Evolutionary conservation across 2,888 invertebrate genomes (phyloP).

Genomic region (Cryptops parisi): DNA sequence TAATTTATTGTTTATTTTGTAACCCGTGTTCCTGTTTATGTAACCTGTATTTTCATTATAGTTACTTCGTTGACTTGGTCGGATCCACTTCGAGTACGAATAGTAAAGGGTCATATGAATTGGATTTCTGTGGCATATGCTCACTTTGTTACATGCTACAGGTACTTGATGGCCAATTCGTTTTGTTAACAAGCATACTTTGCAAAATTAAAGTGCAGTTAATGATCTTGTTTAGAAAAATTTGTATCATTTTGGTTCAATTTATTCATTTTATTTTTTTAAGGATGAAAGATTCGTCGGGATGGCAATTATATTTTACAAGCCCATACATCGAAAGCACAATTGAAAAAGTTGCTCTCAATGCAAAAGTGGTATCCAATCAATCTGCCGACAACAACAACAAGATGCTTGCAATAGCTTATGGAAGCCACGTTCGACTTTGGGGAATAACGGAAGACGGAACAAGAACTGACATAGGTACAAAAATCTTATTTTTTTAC

Average conservation of each 20-base stretch:
- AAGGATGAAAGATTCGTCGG: conserved; percentile 85
- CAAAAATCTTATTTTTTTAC: conserved; percentile 19
- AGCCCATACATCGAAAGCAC: conserved; percentile 78
- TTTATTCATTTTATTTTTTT: too few relatives aligned
- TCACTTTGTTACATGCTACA: conserved; percentile 88
- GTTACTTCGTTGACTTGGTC: conserved; percentile 44
- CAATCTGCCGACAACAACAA: conserved; percentile 34
- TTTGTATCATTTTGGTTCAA: not conserved
- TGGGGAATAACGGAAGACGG: conserved; percentile 70
- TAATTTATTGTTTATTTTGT: too few relatives aligned
- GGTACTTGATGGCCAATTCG: conserved; percentile 38
- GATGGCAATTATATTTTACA: conserved; percentile 91
- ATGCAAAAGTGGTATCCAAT: conserved; percentile 39
- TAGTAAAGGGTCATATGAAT: conserved; percentile 92
- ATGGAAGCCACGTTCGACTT: conserved; percentile 55
- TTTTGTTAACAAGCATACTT: not conserved
- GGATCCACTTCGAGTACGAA: conserved; percentile 74
- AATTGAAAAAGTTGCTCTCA: conserved; percentile 84
- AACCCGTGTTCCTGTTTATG: too few relatives aligned
- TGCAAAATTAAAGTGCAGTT: not conserved
- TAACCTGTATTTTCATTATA: too few relatives aligned
- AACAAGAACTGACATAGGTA: conserved; percentile 53
- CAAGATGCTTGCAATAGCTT: conserved; percentile 72
- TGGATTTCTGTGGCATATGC: conserved; percentile 96
- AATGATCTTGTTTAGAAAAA: not conserved